Evolutionary conservation across 2,113 vertebrate species (phyloP), one percentile per base, ranked within the genome.

Genomic region (Coreoperca whiteheadi): DNA sequence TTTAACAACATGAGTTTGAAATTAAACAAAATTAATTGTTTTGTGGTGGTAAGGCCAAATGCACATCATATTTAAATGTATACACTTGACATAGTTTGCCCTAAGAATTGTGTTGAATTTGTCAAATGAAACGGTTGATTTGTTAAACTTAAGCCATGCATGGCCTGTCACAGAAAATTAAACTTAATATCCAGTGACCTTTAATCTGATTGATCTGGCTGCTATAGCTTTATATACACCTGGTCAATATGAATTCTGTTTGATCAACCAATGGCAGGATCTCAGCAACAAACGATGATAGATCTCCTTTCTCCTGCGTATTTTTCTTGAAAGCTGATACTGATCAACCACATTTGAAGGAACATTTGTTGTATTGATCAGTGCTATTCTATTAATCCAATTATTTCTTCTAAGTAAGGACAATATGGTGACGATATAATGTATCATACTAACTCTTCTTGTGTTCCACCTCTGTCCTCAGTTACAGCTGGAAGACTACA

Each of bases 401-500:
- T 39, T 15, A 11, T 30, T 41, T 32, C 0, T 25, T 54, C 54
- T 39, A 10, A 56, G 16, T 20, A 21, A 54, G 37, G 10, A 39
- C 23, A 66, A 11, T 1, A 9, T 16, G 18, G 1, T 3, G 6
- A 14, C 65, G 10, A 0, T 34, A 14, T 1, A n/a, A 3, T 53
- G 21, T 74, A 23, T 74, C 15, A 43, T n/a, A n/a, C n/a, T n/a
- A 39, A 73, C 37, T 67, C 64, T 54, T 20, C 12, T 6, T n/a
- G 2, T 74, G n/a, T 67, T n/a, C 69, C 56, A 21, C 41, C 12
- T 82, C n/a, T 77, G 2, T 70, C 61, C 37, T 6, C 87, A 99
- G 98, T 71, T 98, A 98, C 10, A 95, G 88, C 48, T 99, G 98
- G 98, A 96, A 94, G 86, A 95, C 96, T 23, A 97, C 98, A 0